phyloP scores from a whole-genome alignment of 2,113 vertebrate genomes.

The Callipepla squamata region DNA sequence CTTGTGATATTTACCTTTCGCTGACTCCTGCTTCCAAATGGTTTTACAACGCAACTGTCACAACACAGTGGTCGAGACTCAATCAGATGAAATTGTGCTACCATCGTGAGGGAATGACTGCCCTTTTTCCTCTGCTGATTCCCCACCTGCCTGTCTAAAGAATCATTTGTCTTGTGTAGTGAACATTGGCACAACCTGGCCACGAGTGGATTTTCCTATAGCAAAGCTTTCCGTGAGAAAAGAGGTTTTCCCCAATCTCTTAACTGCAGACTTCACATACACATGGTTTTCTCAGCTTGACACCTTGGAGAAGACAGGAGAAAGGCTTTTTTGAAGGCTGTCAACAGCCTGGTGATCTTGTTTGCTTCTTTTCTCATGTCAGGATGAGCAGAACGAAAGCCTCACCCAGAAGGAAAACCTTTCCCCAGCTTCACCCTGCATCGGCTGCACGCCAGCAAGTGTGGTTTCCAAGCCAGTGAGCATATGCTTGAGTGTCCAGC shows the following conservation, averaged over 20 bases:
- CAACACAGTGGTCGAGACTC: background rate
- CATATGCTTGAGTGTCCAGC: background rate
- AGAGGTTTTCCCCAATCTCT: background rate
- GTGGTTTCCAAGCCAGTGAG: background rate
- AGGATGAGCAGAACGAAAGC: background rate
- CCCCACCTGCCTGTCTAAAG: background rate
- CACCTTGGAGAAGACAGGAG: background rate
- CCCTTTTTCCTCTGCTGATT: background rate
- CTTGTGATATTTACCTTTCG: background rate
- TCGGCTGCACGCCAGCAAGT: fast-evolving
- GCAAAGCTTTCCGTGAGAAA: background rate
- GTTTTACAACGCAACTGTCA: background rate
- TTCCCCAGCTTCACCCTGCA: background rate
- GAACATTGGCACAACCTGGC: background rate
- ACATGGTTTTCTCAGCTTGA: background rate
- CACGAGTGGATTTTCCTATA: background rate
- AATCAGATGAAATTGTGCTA: background rate
- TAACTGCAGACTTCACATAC: background rate
- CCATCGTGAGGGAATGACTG: background rate
- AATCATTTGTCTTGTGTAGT: fast-evolving
- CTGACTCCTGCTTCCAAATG: background rate
- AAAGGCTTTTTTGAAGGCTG: background rate
- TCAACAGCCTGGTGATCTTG: background rate
- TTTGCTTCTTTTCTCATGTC: background rate
- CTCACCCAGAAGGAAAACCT: background rate